Base-by-base conservation (phyloP, 2,113 vertebrate genomes). In the Ramphastos sulfuratus region DNA sequence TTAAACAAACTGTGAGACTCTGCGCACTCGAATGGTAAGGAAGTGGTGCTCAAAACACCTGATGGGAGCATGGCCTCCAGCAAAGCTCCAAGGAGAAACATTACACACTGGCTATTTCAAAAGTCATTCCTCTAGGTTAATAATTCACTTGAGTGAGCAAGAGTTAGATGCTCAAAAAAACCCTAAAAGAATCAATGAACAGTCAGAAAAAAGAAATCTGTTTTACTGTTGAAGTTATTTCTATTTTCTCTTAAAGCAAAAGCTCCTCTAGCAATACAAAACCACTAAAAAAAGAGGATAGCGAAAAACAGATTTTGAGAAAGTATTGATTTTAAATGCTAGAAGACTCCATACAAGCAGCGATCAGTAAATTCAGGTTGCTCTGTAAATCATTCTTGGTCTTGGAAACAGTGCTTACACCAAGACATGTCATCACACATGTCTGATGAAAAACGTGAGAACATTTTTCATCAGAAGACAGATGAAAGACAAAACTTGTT, bases 11-110 rank as follows among this genome's bases (percentile, higher is more conserved):
- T 54, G 19, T 25, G 82, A 61, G 5, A 39, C 55, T 55, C 20
- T 46, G 31, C 11, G 37, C 5, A 33, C 16, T 42, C 6, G 28
- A 72, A 69, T 12, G 20, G 35, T 60, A 54, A 50, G 7, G 5
- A 89, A 54, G 4, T 24, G 9, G 18, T 1, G 12, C 19, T 9
- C 1, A 0, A 67, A 65, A 65, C 9, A 52, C 5, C 7, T 55
- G 35, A 63, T 16, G 6, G 5, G 13, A 75, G 12, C 44, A 64
- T 0, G 4, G 42, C 13, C 48, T 67, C 8, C 69, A 88, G 37
- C 4, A 83, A 82, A 86, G 10, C 21, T 25, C 66, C 13, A 21
- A 2, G 6, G 16, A 81, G 18, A 86, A 83, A 64, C 9, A 37
- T 2, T 37, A 67, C 6, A 19, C 9, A 21, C 27, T 67, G 1